Conservation (phyloP, 1,140 invertebrate genomes). For the Acromyrmex heyeri region DNA sequence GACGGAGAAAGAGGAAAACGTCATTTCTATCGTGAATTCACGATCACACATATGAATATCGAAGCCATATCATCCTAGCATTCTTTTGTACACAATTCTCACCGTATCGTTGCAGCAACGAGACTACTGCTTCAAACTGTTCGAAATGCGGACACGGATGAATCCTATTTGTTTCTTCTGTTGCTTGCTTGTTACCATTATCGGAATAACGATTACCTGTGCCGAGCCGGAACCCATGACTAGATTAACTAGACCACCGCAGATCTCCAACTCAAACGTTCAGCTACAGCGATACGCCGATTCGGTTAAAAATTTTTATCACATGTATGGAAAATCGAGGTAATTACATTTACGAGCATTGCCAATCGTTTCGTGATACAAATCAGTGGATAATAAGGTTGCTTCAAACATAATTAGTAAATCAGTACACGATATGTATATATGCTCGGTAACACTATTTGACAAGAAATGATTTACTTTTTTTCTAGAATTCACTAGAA, state of each 20-base stretch:
- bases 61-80: background rate
- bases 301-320: conserved; percentile 87
- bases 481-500: no score
- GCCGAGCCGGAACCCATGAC: conserved; percentile 79
- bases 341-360: conserved; percentile 68
- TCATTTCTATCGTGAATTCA: background rate
- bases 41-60: background rate
- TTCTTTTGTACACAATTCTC: background rate
- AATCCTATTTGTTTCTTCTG: background rate
- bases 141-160: conserved; percentile 15
- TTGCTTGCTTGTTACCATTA: conserved; percentile 19
- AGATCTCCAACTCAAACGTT: conserved; percentile 85
- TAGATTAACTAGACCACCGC: conserved; percentile 85
- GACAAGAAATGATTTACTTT: no score
- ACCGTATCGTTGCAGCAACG: conserved; percentile 25
- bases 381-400: background rate
- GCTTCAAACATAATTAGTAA: background rate
- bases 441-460: background rate
- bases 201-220: conserved; percentile 40
- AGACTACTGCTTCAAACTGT: background rate
- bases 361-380: background rate
- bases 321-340: conserved; percentile 88
- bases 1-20: background rate
- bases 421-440: background rate
- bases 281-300: conserved; percentile 87